These are phyloP conservation scores for Desoria tigrina DNA, from an alignment of 2,888 invertebrate species.

Conservation along the genomic window DNA sequence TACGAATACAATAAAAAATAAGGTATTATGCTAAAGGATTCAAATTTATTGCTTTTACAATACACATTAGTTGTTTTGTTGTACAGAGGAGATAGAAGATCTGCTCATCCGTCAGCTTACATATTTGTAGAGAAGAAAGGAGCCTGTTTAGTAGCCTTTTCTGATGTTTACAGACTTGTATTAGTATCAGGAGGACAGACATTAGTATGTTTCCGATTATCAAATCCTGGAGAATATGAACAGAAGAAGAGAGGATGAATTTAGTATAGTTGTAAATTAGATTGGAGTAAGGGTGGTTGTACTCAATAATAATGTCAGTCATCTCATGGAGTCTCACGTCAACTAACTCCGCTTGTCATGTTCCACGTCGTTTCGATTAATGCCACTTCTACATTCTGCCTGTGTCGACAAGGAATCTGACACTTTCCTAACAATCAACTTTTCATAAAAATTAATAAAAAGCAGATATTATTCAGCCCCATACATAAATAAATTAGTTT, in stretches of 20 bases:
- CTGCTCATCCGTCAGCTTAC: too few relatives aligned
- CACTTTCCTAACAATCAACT: constrained; percentile 11
- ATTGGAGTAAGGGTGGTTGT: constrained; percentile 31
- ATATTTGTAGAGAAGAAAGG: too few relatives aligned
- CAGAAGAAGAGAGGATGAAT: constrained; percentile 6
- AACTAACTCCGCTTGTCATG: constrained; percentile 39
- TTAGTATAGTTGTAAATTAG: constrained; percentile 14
- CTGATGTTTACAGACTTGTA: too few relatives aligned
- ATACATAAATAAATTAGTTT: constrained; percentile 17
- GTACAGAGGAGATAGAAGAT: too few relatives aligned
- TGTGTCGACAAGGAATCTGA: constrained; percentile 19
- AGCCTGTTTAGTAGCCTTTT: too few relatives aligned
- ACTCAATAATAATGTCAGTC: constrained; percentile 45
- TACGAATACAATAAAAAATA: too few relatives aligned
- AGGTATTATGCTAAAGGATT: too few relatives aligned
- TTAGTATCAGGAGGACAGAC: too few relatives aligned
- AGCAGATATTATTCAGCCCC: constrained; percentile 6
- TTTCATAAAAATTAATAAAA: constrained; percentile 11
- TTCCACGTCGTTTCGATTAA: constrained; percentile 52
- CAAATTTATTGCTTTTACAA: too few relatives aligned
- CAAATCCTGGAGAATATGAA: constrained; percentile 1
- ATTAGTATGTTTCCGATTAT: too few relatives aligned
- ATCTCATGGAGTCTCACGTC: constrained; percentile 45
- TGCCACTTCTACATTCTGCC: constrained; percentile 44
- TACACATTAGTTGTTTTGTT: too few relatives aligned